Evolutionary conservation across 2,888 invertebrate genomes (phyloP), one percentile per base, ranked within the genome.

Genomic region (Mesorhabditis sp.): DNA sequence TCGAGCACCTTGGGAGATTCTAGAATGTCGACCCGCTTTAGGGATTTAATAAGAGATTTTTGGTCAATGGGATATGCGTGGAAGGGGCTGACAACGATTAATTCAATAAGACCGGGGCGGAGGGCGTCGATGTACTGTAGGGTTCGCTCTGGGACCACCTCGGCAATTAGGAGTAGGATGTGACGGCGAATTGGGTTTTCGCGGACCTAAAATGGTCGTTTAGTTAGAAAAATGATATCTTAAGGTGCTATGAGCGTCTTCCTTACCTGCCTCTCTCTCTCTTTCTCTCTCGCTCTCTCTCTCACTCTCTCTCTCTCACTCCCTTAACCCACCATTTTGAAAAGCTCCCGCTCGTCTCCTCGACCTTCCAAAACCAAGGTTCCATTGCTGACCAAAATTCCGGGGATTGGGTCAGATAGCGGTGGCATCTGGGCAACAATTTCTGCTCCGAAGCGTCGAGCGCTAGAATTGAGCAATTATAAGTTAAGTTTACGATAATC

Each of bases 91-190:
- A 66, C 70, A 13, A 70, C 67, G 58, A 66, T 62, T 61, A 70
- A 63, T 58, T 61, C 28, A 43, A 63, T 41, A 58, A 70, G 66
- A 10, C 66, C 70, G 15, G 67, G 66, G 5, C 66, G n/a, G 43
- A 70, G 70, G 7, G n/a, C 41, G 10, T 45, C n/a, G 28, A 70
- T 67, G 44, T 70, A 70, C 28, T 70, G 41, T 41, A 70, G 58
- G 0, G 70, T 65, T 3, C 67, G 62, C 61, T 62, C 63, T n/a
- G 66, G 62, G 42, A 45, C 50, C 10, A 50, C 62, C 3, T 65
- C 62, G 67, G 66, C 65, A n/a, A 66, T 63, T 7, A 66, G 63
- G 58, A 70, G 42, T 15, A 70, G 28, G n/a, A 70, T 70, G 62
- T 66, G 67, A 41, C 66, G 70, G 42, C 67, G 70, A 7, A 2